These are phyloP conservation scores for Erebia aethiops DNA, from an alignment of 2,888 invertebrate genomes.

Conservation along the genomic window DNA sequence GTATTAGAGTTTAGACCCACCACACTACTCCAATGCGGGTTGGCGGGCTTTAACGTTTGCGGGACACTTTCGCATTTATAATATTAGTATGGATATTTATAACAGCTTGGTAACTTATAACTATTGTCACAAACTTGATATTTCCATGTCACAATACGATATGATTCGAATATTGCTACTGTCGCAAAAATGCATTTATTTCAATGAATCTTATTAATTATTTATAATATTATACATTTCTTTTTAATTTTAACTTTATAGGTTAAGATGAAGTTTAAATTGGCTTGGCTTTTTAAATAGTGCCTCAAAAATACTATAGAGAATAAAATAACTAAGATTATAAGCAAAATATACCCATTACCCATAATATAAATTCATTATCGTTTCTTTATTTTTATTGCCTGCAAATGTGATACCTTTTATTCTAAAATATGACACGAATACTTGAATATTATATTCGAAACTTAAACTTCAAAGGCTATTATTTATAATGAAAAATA, in stretches of 20 bases:
- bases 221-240: not conserved
- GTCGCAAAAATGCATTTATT: slow-evolving; percentile 38
- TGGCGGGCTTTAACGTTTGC: no score
- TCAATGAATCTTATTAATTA: slow-evolving; percentile 17
- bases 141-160: not conserved
- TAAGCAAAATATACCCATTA: slow-evolving; percentile 4
- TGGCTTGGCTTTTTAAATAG: slow-evolving; percentile 21
- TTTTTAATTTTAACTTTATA: not conserved
- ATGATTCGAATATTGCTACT: slow-evolving; percentile 9
- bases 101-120: not conserved
- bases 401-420: not conserved
- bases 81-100: not conserved
- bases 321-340: not conserved
- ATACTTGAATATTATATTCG: not conserved
- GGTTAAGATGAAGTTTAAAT: slow-evolving; percentile 6
- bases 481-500: slow-evolving; percentile 1
- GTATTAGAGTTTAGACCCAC: no score
- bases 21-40: no score
- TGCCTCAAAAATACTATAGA: slow-evolving; percentile 12
- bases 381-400: not conserved
- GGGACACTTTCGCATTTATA: not conserved
- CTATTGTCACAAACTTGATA: not conserved
- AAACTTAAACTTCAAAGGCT: not conserved
- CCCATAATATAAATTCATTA: not conserved
- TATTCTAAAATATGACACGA: not conserved